Conservation (phyloP, 2,888 invertebrate species). For the Linhomoeus sp. region DNA sequence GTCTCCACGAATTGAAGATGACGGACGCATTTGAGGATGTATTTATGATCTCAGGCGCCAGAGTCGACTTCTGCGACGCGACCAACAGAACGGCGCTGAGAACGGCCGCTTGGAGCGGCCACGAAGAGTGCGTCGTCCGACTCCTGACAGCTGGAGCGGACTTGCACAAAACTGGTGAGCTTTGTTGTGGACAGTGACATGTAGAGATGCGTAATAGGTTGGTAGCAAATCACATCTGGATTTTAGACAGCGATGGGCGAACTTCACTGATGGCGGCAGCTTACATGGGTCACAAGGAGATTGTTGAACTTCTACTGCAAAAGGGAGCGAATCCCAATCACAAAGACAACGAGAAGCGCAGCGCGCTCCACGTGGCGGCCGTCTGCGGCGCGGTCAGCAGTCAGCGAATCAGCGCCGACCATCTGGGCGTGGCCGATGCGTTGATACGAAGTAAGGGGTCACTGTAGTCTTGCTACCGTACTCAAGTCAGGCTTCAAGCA, state of each 20-base stretch:
- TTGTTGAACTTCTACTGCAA: constrained; percentile 53
- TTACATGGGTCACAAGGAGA: constrained; percentile 86
- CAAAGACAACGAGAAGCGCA: constrained; percentile 35
- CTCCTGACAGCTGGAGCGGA: constrained; percentile 29
- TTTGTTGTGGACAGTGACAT: too few relatives aligned
- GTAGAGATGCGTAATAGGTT: too few relatives aligned
- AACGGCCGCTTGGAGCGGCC: constrained; percentile 48
- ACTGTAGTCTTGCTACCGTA: too few relatives aligned
- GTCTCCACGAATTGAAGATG: too few relatives aligned
- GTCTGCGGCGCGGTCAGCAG: not conserved
- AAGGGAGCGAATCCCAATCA: constrained; percentile 27
- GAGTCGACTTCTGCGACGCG: constrained; percentile 60
- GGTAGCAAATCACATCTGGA: too few relatives aligned
- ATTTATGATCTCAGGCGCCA: constrained; percentile 54
- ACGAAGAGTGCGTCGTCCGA: constrained; percentile 32
- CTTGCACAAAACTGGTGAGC: constrained; percentile 23
- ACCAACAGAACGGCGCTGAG: constrained; percentile 77
- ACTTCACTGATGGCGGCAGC: constrained; percentile 41
- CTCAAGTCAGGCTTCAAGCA: too few relatives aligned
- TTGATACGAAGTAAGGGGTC: constrained; percentile 44
- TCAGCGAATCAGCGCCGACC: not conserved
- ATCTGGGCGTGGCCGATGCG: constrained; percentile 37
- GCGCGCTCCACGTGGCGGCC: constrained; percentile 58
- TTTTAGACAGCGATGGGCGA: constrained; percentile 33
- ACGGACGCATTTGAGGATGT: too few relatives aligned